Conservation (phyloP, 1,140 invertebrate genomes). For the Lasioglossum albipes region DNA sequence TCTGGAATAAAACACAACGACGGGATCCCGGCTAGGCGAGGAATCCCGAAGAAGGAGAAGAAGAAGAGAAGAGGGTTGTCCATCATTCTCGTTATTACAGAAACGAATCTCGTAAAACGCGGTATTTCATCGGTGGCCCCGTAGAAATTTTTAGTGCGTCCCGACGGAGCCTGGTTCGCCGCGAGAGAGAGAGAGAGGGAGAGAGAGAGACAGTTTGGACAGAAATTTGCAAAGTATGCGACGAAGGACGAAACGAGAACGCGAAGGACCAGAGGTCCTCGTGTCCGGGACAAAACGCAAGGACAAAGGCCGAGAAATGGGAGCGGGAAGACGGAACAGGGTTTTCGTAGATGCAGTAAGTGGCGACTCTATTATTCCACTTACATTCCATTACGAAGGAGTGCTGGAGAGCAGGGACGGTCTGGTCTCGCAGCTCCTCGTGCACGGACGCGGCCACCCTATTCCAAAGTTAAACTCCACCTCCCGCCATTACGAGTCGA, state of each 20-base stretch:
- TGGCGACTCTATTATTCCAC: slow-evolving; percentile 56
- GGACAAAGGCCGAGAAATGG: background rate
- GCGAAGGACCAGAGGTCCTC: too few species aligned
- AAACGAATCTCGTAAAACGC: background rate
- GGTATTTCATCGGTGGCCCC: background rate
- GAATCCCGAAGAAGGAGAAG: background rate
- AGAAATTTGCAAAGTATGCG: background rate
- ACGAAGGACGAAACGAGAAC: background rate
- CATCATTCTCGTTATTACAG: slow-evolving; percentile 4
- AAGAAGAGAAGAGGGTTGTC: background rate
- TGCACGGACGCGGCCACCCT: slow-evolving; percentile 48
- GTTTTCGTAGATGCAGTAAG: slow-evolving; percentile 9
- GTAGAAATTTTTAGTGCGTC: background rate
- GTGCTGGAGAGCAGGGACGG: background rate
- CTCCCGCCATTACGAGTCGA: slow-evolving; percentile 66
- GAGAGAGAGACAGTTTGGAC: background rate
- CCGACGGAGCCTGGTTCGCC: background rate
- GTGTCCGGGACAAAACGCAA: too few species aligned
- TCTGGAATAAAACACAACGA: background rate
- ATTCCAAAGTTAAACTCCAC: slow-evolving; percentile 68
- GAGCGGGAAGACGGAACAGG: background rate
- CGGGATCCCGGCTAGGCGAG: background rate
- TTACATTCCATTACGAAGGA: slow-evolving; percentile 52
- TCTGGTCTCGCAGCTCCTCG: slow-evolving; percentile 5
- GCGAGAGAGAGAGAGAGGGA: too few species aligned